phyloP scores from a whole-genome alignment of 1,140 invertebrate genomes.

The Aphaenogaster floridana region DNA sequence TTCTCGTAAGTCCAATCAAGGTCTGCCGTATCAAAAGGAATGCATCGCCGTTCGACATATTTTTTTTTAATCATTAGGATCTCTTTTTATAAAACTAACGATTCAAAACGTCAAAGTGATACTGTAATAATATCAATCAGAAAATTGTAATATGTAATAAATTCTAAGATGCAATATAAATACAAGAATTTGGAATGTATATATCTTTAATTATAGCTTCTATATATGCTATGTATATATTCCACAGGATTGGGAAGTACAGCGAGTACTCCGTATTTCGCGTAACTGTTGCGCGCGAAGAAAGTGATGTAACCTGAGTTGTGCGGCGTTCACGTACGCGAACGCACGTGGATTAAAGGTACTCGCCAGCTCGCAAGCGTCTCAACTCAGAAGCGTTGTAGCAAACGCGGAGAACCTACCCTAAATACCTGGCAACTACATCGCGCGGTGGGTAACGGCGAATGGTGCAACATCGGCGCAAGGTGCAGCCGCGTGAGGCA shows the following conservation, averaged over 20 bases:
- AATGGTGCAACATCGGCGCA: slow-evolving; percentile 21
- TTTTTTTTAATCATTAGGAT: neutral
- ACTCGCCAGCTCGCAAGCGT: neutral
- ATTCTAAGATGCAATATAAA: neutral
- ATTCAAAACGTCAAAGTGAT: neutral
- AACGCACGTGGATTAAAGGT: slow-evolving; percentile 8
- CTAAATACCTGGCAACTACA: slow-evolving; percentile 50
- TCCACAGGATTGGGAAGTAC: neutral
- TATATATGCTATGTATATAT: neutral
- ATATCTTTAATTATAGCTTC: neutral
- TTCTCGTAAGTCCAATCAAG: slow-evolving; percentile 46
- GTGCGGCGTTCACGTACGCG: neutral
- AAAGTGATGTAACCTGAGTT: neutral
- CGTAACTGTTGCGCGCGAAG: slow-evolving; percentile 9
- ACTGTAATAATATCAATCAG: neutral
- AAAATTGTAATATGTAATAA: slow-evolving; percentile 3
- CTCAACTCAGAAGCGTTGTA: neutral
- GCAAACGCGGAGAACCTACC: slow-evolving; percentile 5
- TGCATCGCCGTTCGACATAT: slow-evolving; percentile 7
- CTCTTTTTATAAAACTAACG: neutral
- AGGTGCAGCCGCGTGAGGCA: slow-evolving; percentile 57
- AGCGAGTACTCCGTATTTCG: neutral
- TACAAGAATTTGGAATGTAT: neutral
- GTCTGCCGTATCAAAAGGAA: slow-evolving; percentile 12
- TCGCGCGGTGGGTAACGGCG: slow-evolving; percentile 14